Evolutionary conservation across 2,113 vertebrate genomes (phyloP).

Genomic region (Pachyramphus minor): DNA sequence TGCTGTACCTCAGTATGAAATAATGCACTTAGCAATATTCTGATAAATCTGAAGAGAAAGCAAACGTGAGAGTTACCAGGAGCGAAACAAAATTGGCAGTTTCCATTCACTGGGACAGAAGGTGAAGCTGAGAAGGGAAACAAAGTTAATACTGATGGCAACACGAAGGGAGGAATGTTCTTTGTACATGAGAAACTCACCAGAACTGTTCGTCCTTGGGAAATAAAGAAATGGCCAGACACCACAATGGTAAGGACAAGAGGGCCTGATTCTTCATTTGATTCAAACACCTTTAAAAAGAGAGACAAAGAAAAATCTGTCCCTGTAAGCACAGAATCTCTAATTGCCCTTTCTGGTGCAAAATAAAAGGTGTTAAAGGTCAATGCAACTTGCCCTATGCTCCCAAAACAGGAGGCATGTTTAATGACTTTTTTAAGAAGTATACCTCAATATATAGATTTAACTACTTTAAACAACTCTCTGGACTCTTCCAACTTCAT

Average conservation of each 20-base stretch:
- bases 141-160: neutral
- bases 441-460: neutral
- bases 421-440: neutral
- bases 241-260: constrained; percentile 80
- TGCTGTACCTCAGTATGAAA: neutral
- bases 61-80: neutral
- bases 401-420: neutral
- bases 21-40: neutral
- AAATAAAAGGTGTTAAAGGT: neutral
- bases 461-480: neutral
- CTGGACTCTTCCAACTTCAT: neutral
- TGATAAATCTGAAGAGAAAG: neutral
- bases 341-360: neutral
- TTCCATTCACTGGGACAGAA: neutral
- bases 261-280: constrained; percentile 69
- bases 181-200: constrained; percentile 66
- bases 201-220: constrained; percentile 81
- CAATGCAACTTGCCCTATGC: fast-evolving
- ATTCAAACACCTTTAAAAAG: constrained; percentile 79
- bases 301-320: neutral
- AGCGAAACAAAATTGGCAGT: neutral
- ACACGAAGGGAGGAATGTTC: neutral
- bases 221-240: constrained; percentile 85
- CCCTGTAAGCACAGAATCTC: neutral
- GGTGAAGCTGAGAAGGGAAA: neutral